These are phyloP conservation scores for Falcaria lacertinaria DNA, from an alignment of 2,888 invertebrate species.

Conservation along the genomic window DNA sequence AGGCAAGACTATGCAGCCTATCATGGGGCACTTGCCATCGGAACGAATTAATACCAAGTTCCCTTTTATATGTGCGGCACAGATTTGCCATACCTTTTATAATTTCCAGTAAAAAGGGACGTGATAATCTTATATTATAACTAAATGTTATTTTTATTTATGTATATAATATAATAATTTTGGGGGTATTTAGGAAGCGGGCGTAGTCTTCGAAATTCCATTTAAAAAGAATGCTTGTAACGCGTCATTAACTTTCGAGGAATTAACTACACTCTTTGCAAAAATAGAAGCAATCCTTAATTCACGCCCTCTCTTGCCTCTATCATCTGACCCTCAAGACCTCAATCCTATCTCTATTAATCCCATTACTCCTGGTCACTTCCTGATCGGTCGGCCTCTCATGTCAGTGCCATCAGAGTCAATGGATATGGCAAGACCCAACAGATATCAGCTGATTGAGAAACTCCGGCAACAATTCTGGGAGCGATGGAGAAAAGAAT, in stretches of 20 bases:
- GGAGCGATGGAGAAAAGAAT: no score
- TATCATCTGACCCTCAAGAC: conserved; percentile 14
- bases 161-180: conserved; percentile 14
- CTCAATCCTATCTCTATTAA: no score
- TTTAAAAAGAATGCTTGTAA: conserved; percentile 1
- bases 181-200: conserved; percentile 11
- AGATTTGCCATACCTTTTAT: no score
- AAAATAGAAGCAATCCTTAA: conserved; percentile 18
- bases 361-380: conserved; percentile 16
- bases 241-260: conserved; percentile 12
- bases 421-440: no score
- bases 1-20: no score
- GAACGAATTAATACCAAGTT: no score
- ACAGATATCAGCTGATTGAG: no score
- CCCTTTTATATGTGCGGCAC: no score
- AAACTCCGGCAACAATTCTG: no score
- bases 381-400: conserved; percentile 13
- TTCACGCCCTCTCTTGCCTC: conserved; percentile 14
- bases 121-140: no score
- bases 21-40: no score
- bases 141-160: conserved; percentile 17
- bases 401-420: conserved; percentile 8
- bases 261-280: conserved; percentile 12
- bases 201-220: conserved; percentile 12
- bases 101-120: no score